Evolutionary conservation across 1,140 invertebrate genomes (phyloP), one percentile per base, ranked within the genome.

Genomic region (Brachionus koreanus): DNA sequence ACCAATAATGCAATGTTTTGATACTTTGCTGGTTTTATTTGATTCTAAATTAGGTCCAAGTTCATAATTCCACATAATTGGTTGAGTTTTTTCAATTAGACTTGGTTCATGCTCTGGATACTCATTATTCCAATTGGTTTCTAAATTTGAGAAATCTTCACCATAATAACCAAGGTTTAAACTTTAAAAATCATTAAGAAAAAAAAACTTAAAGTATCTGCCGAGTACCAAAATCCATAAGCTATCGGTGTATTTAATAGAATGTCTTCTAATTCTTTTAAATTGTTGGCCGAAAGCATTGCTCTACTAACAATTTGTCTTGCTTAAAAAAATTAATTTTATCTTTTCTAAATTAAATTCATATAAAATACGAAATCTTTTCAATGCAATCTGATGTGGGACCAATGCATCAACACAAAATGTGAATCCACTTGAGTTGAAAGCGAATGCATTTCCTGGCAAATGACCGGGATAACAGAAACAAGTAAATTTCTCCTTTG

Each of bases 391-490:
- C 2, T 52, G 19, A 39, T 67, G 63, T 3, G 79, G 79, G 19
- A 52, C 49, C 6, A 82, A 23, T 35, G 57, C 79, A 52, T 82
- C 49, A 10, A 82, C 57, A 23, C 37, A 25, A 37, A 65, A 82
- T 6, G 37, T 49, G 13, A 82, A 82, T 10, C 79, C 79, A 10
- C 39, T 46, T 0, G 39, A 35, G 65, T 82, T 82, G 12, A 65
- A 65, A 35, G 43, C 79, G 35, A 67, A 82, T 16, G 79, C 79
- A 29, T 82, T 82, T 33, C 79, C 79, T 16, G 79, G 79, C 16
- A 82, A 49, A 37, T 43, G 57, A 19, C 79, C 79, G n/a, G 79
- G 43, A 52, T 82, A 82, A 52, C 79, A 82, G 42, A 42, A 82
- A 35, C 57, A 65, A 67, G 57, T 82, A 43, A 82, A 82, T 43